phyloP scores from a whole-genome alignment of 2,888 invertebrate genomes.

The Dicyrtomina minuta region DNA sequence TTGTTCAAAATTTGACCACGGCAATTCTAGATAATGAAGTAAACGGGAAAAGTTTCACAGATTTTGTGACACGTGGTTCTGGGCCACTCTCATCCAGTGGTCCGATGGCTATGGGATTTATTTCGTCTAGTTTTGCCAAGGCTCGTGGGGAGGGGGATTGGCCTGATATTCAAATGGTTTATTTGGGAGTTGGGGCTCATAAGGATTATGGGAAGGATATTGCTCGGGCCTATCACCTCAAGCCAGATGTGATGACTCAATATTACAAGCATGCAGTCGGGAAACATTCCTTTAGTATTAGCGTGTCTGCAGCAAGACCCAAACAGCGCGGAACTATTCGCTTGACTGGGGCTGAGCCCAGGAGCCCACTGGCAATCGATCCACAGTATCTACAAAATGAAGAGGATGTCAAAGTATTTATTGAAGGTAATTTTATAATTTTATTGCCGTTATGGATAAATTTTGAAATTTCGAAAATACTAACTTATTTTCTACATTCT shows the following conservation, averaged over 20 bases:
- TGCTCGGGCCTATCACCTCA: constrained; percentile 37
- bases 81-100: constrained; percentile 42
- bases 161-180: constrained; percentile 44
- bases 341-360: constrained; percentile 30
- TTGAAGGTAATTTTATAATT: constrained; percentile 36
- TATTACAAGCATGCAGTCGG: constrained; percentile 42
- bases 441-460: too few relatives aligned
- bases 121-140: constrained; percentile 38
- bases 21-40: constrained; percentile 40
- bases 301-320: constrained; percentile 41
- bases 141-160: constrained; percentile 39
- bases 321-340: constrained; percentile 39
- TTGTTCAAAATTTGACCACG: constrained; percentile 37
- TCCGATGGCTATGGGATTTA: constrained; percentile 38
- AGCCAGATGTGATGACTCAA: constrained; percentile 30
- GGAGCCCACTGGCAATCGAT: constrained; percentile 35
- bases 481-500: neutral
- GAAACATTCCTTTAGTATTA: constrained; percentile 35
- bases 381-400: constrained; percentile 46
- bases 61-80: constrained; percentile 32
- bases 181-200: constrained; percentile 35
- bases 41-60: constrained; percentile 31
- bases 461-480: too few relatives aligned
- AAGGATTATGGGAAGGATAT: constrained; percentile 37
- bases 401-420: constrained; percentile 40